Conservation (phyloP, 2,797 vertebrate species). For the Rhinella marina region DNA sequence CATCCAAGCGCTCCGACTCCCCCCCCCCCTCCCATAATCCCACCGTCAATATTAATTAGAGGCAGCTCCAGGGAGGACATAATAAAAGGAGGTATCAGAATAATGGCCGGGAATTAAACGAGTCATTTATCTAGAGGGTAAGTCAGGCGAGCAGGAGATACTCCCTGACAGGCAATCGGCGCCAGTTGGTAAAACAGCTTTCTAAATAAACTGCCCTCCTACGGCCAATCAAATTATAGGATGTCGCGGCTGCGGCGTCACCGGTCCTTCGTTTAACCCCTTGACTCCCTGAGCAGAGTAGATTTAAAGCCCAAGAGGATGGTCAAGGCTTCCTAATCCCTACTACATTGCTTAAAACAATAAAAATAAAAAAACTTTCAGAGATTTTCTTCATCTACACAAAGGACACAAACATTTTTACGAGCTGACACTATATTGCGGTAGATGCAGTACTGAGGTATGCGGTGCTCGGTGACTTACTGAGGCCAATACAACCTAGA, state of each 20-base stretch:
- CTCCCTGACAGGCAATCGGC: conserved; percentile 58
- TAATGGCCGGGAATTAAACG: conserved; percentile 59
- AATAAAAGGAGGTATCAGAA: conserved; percentile 58
- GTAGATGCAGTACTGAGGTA: no score
- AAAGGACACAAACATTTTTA: no score
- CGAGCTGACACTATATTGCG: no score
- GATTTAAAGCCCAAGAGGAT: not conserved
- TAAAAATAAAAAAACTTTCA: no score
- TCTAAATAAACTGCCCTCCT: conserved; percentile 54
- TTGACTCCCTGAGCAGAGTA: not conserved
- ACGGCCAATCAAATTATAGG: conserved; percentile 53
- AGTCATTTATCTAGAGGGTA: conserved; percentile 57
- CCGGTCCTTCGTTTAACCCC: conserved; percentile 3
- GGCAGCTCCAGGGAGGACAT: conserved; percentile 41
- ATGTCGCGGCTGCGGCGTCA: not conserved
- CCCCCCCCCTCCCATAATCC: conserved; percentile 43
- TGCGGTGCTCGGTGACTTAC: no score
- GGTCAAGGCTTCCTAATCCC: not conserved
- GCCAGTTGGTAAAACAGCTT: conserved; percentile 43
- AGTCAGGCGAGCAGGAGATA: conserved; percentile 50
- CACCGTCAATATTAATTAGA: conserved; percentile 60
- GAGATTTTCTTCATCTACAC: no score
- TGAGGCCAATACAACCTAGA: no score
- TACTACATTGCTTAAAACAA: no score
- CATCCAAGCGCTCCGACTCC: conserved; percentile 4